Evolutionary conservation across 2,888 invertebrate genomes (phyloP), one percentile per base, ranked within the genome.

Genomic region (Tiphia femorata): DNA sequence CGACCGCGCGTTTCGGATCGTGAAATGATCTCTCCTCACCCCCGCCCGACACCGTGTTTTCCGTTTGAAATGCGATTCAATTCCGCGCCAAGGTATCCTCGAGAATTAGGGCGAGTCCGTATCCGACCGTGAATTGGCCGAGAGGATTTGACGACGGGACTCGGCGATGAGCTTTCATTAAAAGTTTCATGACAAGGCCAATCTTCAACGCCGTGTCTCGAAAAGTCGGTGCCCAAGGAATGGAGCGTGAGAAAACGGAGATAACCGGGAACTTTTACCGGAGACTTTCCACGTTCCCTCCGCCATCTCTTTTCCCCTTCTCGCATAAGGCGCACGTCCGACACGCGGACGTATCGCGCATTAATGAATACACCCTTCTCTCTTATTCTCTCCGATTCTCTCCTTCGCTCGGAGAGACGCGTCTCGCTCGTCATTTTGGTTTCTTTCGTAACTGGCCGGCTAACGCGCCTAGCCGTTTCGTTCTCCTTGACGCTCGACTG

Each of bases 161-260:
- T 21, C 12, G 17, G 17, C 6, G 42, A 35, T 25, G 49, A 54
- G 50, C 41, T 68, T 68, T 68, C 67, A 62, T 68, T 69, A 68
- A 68, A 68, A 68, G 69, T 68, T 69, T 60, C 48, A 58, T 58
- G 69, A 68, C 62, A 58, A 60, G 62, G 33, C 49, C 58, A 56
- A 62, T 60, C 65, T 58, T 69, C 47, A 17, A 47, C 43, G 30
- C 38, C 50, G 53, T 53, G 55, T 58, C 43, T 20, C 30, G 50
- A 33, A 20, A 46, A 62, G 46, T 42, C 49, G 43, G 51, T 47
- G 3, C 38, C 25, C 49, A 16, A 23, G 55, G 38, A 54, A 58
- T 19, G 55, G 41, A 47, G 53, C 56, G 59, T 49, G 55, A 58
- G 58, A 58, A 59, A 55, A 49, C 44, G 17, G 51, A 55, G 58